Base-by-base conservation (phyloP, 2,113 vertebrate genomes). In the Callithrix jacchus region DNA sequence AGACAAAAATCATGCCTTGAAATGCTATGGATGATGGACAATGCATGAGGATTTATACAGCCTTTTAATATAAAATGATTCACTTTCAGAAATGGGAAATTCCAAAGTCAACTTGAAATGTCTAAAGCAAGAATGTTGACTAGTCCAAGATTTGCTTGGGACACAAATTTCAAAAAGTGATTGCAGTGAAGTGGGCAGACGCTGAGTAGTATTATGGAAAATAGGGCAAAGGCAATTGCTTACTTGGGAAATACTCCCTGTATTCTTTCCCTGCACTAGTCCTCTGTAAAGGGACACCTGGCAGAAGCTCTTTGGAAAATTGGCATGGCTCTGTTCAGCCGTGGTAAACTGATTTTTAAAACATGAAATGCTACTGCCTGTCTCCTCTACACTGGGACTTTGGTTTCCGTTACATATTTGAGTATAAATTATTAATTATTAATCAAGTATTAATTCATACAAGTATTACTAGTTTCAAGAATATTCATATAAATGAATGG, bases 61-160 rank as follows among this genome's bases (percentile, higher is more conserved):
- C 23, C 13, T 91, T 77, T 93, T 66, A 66, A 42, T 93, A 93
- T 88, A 20, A 17, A 35, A 81, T 18, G 83, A 64, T 42, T 37
- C 25, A 71, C n/a, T 97, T 95, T 76, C n/a, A 87, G 35, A 71
- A 89, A 85, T 82, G 85, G 47, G 35, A 93, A 96, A 82, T 64
- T 86, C 10, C 35, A 66, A 91, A 64, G 56, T 45, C 27, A 93
- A 93, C 42, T 77, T 92, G 49, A 42, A 82, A 89, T 86, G 32
- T 96, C 76, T 93, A 91, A 91, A 91, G 21, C 56, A 45, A 93
- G 74, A 93, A 82, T 58, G 23, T 32, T 42, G 35, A 64, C 30
- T 66, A 83, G 42, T 79, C 18, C 35, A 95, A 82, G 42, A 64
- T 16, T 71, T 79, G 49, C 32, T 58, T 54, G 40, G 58, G 45